Evolutionary conservation across 2,113 vertebrate genomes (phyloP).

Genomic region (Paraplagusia blochii): DNA sequence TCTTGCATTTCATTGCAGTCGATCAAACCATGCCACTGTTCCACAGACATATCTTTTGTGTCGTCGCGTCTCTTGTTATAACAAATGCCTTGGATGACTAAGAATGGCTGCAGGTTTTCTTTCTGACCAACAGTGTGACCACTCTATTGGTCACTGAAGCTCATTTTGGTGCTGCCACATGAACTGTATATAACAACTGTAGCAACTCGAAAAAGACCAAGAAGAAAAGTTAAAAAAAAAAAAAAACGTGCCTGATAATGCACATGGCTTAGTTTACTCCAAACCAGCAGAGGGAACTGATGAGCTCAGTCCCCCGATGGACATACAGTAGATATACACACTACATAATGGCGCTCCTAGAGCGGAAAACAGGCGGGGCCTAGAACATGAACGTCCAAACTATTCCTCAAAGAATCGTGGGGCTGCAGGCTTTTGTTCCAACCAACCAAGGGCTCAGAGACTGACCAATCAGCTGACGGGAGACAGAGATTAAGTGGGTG

Average conservation of each 20-base stretch:
- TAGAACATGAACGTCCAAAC: too few species aligned
- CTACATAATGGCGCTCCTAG: conserved; percentile 9
- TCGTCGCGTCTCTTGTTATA: conserved; percentile 67
- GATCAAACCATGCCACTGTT: conserved; percentile 71
- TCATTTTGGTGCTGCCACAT: conserved; percentile 63
- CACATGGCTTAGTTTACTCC: conserved; percentile 42
- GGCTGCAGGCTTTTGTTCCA: too few species aligned
- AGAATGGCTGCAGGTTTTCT: conserved; percentile 44
- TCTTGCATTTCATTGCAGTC: conserved; percentile 71
- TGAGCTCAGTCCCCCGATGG: conserved; percentile 31
- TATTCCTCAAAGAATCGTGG: too few species aligned
- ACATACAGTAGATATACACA: conserved; percentile 36
- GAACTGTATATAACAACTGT: conserved; percentile 34
- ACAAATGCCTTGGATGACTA: conserved; percentile 66
- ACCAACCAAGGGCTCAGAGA: too few species aligned
- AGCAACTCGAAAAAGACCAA: conserved; percentile 63
- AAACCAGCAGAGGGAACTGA: conserved; percentile 20
- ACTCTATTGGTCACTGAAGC: conserved; percentile 19
- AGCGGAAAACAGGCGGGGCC: too few species aligned
- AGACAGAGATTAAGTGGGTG: too few species aligned
- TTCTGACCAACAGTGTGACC: conserved; percentile 47
- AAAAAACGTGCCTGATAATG: conserved; percentile 71
- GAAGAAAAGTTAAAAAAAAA: conserved; percentile 45
- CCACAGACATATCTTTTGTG: conserved; percentile 70
- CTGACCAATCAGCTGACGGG: too few species aligned